Percentiles rank a stretch among this genome's conserved stretches.
These are phyloP conservation scores for Palythoa grandiflora DNA, from an alignment of 92 coral and sea anemone genomes.

Conservation along the genomic window DNA sequence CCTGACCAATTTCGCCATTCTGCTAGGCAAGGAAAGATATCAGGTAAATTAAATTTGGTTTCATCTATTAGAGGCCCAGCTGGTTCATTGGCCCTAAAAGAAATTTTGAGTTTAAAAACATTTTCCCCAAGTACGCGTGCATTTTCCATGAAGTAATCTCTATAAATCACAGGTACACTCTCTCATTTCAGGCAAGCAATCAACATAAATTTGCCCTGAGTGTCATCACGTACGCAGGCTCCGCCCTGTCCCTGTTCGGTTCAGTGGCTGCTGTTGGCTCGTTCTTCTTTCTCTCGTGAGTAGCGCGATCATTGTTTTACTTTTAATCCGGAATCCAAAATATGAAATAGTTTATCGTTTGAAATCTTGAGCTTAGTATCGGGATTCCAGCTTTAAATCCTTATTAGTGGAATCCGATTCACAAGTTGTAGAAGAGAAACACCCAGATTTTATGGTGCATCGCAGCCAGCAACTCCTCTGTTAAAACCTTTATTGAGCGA, in stretches of 20 bases:
- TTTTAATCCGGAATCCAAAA: too few relatives aligned
- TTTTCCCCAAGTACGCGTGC: too few relatives aligned
- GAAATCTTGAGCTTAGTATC: too few relatives aligned
- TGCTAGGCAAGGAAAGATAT: slow-evolving; percentile 69
- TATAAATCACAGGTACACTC: not conserved
- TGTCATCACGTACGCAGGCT: slow-evolving; percentile 78
- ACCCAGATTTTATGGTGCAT: too few relatives aligned
- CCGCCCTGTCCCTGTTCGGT: slow-evolving; percentile 78
- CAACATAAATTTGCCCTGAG: slow-evolving; percentile 65
- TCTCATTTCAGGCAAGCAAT: slow-evolving; percentile 48
- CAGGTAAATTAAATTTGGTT: slow-evolving; percentile 43
- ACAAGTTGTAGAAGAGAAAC: too few relatives aligned
- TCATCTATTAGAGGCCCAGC: not conserved
- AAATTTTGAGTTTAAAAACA: too few relatives aligned
- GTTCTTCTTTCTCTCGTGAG: slow-evolving; percentile 19
- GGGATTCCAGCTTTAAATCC: too few relatives aligned
- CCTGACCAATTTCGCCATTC: slow-evolving; percentile 87
- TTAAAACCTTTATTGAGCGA: too few relatives aligned
- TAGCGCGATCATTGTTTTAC: not conserved
- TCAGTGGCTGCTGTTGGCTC: slow-evolving; percentile 69
- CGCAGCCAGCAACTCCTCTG: too few relatives aligned
- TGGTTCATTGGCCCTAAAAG: not conserved
- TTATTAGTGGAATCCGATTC: too few relatives aligned
- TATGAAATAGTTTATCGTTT: too few relatives aligned
- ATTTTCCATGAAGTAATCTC: too few relatives aligned